Base-by-base conservation (phyloP, 2,888 invertebrate genomes). In the Drosophila atripex region DNA sequence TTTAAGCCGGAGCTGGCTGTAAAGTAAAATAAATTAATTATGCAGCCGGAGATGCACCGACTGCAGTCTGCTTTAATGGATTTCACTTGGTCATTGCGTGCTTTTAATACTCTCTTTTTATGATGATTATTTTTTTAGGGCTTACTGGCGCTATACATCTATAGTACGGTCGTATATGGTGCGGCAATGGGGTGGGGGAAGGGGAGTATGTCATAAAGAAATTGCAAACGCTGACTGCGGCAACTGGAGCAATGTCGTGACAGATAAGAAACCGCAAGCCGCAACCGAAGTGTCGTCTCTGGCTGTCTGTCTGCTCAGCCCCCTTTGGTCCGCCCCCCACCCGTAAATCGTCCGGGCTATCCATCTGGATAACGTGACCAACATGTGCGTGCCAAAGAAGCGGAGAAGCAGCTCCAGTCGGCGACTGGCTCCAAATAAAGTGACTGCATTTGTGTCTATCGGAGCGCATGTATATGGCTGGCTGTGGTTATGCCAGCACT, bases 161-260 rank as follows among this genome's bases (percentile, higher is more conserved):
- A 14, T 38, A 14, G 38, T 14, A 14, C 14, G 14, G n/a, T 9
- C 12, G 38, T 7, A 38, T 32, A 32, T 32, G 12, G 38, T 14
- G 38, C 0, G 2, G 14, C 14, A 1, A 8, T n/a, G 7, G 1
- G 38, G 14, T 14, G 38, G n/a, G 14, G n/a, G 38, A 14, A 14
- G 32, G 12, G 32, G 35, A 23, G 51, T 21, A 38, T 63, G 72
- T 72, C 72, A 72, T 70, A 73, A 57, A 66, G 65, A 73, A 74
- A 58, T 61, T 71, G 69, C 79, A 30, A 74, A 61, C 32, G 75
- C 66, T 60, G 68, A 14, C 28, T 54, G 43, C 50, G 57, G 72
- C 78, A 82, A 87, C 85, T 82, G 78, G 82, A 85, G 87, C 82
- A 82, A 80, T 82, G 87, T 87, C 87, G 85, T 87, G 82, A 71